Percentiles rank a stretch among this genome's conserved stretches.
Evolutionary conservation across 2,888 invertebrate species (phyloP).

Genomic region (Acanthosoma haemorrhoidale): DNA sequence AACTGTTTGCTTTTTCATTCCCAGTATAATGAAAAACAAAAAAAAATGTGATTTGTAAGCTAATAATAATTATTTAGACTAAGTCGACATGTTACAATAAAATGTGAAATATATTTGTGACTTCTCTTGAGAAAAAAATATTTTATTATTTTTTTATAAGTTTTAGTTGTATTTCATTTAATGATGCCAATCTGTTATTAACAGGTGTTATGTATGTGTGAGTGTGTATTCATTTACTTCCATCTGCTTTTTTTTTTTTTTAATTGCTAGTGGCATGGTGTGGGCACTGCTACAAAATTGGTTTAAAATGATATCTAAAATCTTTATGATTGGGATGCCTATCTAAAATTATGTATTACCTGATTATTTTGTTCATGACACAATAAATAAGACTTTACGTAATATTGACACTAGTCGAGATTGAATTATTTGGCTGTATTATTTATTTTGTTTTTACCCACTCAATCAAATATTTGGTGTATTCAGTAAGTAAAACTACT

Average conservation of each 20-base stretch:
- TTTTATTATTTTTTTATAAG: background rate
- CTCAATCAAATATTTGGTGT: background rate
- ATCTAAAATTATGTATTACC: conserved; percentile 21
- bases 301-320: background rate
- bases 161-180: conserved; percentile 5
- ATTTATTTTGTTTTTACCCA: background rate
- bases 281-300: conserved; percentile 21
- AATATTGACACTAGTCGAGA: conserved; percentile 30
- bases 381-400: conserved; percentile 38
- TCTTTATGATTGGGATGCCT: conserved; percentile 9
- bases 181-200: background rate
- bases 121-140: background rate
- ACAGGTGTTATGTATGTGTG: conserved; percentile 3
- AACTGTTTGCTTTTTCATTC: conserved; percentile 1
- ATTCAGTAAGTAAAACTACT: no score
- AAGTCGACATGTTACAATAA: background rate
- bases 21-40: background rate
- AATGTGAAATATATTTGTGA: conserved; percentile 5
- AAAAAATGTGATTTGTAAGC: background rate
- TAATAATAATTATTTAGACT: conserved; percentile 7
- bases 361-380: conserved; percentile 33
- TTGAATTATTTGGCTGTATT: background rate
- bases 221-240: background rate
- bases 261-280: conserved; percentile 1
- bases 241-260: background rate